Base-by-base conservation (phyloP, 2,888 invertebrate species). In the Halocaridina rubra region DNA sequence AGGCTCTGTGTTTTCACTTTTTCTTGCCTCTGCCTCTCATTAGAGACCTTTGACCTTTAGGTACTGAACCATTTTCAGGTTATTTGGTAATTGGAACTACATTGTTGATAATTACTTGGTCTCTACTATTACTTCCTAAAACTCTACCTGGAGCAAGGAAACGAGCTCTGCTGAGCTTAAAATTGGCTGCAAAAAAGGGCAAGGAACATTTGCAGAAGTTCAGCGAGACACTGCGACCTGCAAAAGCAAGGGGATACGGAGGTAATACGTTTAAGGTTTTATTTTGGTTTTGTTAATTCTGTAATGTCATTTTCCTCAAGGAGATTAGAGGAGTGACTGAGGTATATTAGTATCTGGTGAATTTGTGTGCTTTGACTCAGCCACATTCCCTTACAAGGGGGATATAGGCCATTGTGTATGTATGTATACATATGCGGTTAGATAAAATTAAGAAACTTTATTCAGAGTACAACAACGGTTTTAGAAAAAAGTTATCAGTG, bases 51-150 rank as follows among this genome's bases (percentile, higher is more conserved):
- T n/a, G n/a, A n/a, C n/a, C n/a, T n/a, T n/a, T n/a, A n/a, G n/a
- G n/a, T n/a, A n/a, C n/a, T n/a, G n/a, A n/a, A n/a, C 33, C 24
- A 2, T 59, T 29, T 19, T 33, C 64, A 86, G 85, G 85, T 3
- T 86, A 81, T 19, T 29, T 78, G 8, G 64, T 86, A 24, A 72
- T 86, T 22, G 85, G 77, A 2, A 10, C 57, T 3, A 57, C 72
- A 10, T 67, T 86, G 61, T 27, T 61, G 3, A 24, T 81, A 57
- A 81, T 78, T 29, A 27, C 85, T 1, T 77, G 81, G 78, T 71
- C 64, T n/a, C 30, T 86, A 27, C 29, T 64, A 19, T 78, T 86
- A 22, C 39, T 86, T 74, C 85, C 85, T 19, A 81, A 53, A 64
- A 81, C 67, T 3, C 64, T 86, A 16, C 85, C 85, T 3, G 77